Evolutionary conservation across 2,113 vertebrate species (phyloP).

Genomic region (Chloroceryle aenea): DNA sequence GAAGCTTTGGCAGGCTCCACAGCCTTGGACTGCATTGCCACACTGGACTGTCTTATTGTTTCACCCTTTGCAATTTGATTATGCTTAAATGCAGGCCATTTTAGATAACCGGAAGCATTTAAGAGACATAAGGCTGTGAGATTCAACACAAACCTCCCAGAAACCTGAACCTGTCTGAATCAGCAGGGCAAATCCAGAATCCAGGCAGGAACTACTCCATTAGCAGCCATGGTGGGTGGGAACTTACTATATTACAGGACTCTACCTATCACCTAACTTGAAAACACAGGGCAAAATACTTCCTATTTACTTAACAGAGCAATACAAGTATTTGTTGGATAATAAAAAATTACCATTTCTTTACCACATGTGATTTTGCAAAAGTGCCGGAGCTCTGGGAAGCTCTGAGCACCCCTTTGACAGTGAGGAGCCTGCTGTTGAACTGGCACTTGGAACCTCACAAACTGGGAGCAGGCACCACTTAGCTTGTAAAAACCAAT

Average conservation of each 20-base stretch:
- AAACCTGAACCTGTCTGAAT: background rate
- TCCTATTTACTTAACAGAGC: background rate
- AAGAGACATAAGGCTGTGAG: background rate
- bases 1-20: background rate
- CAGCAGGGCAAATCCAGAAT: background rate
- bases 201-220: background rate
- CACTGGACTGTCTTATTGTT: background rate
- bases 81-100: background rate
- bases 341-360: background rate
- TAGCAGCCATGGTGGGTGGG: rapidly evolving
- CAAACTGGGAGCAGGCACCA: background rate
- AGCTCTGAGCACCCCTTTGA: background rate
- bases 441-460: background rate
- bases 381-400: background rate
- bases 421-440: background rate
- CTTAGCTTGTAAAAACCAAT: background rate
- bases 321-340: background rate
- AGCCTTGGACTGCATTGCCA: background rate
- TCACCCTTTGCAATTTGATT: background rate
- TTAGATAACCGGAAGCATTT: background rate
- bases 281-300: background rate
- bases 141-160: background rate
- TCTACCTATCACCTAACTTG: background rate
- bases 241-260: background rate
- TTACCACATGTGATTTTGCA: rapidly evolving